Percentiles rank a stretch among this genome's conserved stretches.
Evolutionary conservation across 2,113 vertebrate genomes (phyloP).

Genomic region (Cyphomyrus discorhynchus): DNA sequence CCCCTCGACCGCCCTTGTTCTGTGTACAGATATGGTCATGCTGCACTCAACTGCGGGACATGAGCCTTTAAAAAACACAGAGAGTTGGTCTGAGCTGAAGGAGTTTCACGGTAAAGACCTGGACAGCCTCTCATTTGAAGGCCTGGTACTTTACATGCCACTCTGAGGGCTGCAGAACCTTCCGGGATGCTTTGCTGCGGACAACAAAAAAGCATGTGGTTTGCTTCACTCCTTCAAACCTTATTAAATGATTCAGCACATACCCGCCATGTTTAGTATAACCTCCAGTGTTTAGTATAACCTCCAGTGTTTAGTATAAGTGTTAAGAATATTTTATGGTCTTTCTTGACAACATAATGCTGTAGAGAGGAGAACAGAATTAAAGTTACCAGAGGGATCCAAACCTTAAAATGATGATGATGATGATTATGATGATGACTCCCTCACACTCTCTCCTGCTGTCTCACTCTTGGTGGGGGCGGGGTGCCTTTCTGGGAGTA

Average conservation of each 20-base stretch:
- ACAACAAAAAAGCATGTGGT: background rate
- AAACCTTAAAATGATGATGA: background rate
- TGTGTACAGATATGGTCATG: background rate
- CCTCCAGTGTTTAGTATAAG: background rate
- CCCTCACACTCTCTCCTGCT: background rate
- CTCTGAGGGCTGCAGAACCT: background rate
- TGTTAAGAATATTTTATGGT: background rate
- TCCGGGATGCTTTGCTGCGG: background rate
- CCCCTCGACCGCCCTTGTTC: background rate
- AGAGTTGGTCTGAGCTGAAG: too few species aligned
- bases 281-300: background rate
- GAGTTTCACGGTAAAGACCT: background rate
- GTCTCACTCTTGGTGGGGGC: too few species aligned
- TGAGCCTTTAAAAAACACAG: background rate
- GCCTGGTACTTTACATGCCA: background rate
- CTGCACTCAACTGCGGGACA: background rate
- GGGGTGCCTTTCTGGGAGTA: background rate
- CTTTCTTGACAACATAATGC: background rate
- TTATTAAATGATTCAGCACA: background rate
- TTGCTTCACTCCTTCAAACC: background rate
- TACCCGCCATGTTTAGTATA: background rate
- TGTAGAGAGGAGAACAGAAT: background rate
- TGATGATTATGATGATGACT: background rate
- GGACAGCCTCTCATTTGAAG: background rate
- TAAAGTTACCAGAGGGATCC: background rate